These are phyloP conservation scores for Mus caroli DNA, from an alignment of 2,797 vertebrate genomes.

Conservation along the genomic window DNA sequence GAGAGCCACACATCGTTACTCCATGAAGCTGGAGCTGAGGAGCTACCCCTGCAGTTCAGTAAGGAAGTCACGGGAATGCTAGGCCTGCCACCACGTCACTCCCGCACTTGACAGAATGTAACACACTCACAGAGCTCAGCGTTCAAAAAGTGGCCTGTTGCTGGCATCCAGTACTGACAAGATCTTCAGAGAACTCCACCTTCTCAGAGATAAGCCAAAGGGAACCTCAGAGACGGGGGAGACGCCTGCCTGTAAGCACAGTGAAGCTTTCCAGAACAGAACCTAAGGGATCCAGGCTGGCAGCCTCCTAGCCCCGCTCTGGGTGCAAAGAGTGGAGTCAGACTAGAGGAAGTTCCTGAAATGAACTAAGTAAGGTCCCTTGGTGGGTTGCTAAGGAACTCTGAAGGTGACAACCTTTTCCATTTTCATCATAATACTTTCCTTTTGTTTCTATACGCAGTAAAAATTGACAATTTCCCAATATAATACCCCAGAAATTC, in stretches of 20 bases:
- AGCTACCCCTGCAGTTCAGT: not conserved
- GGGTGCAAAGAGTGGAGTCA: not conserved
- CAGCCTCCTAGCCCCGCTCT: not conserved
- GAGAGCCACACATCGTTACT: not conserved
- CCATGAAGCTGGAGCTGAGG: not conserved
- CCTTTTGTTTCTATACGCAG: not conserved
- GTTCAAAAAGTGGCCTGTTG: fast-evolving
- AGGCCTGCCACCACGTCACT: not conserved
- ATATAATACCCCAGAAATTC: not conserved
- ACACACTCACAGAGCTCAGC: not conserved
- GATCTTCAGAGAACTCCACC: not conserved
- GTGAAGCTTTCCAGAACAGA: not conserved
- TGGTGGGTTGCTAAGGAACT: not conserved
- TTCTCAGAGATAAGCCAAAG: not conserved
- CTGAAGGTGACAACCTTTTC: not conserved
- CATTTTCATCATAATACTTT: not conserved
- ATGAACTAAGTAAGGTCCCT: not conserved
- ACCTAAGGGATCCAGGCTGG: not conserved
- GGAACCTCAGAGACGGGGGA: not conserved
- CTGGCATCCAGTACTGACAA: fast-evolving
- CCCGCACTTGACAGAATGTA: not conserved
- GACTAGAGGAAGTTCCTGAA: not conserved
- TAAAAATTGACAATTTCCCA: not conserved
- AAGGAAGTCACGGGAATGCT: not conserved
- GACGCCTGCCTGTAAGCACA: not conserved